These are phyloP conservation scores for Aphelinus certus DNA, from an alignment of 1,140 invertebrate genomes.

Conservation along the genomic window DNA sequence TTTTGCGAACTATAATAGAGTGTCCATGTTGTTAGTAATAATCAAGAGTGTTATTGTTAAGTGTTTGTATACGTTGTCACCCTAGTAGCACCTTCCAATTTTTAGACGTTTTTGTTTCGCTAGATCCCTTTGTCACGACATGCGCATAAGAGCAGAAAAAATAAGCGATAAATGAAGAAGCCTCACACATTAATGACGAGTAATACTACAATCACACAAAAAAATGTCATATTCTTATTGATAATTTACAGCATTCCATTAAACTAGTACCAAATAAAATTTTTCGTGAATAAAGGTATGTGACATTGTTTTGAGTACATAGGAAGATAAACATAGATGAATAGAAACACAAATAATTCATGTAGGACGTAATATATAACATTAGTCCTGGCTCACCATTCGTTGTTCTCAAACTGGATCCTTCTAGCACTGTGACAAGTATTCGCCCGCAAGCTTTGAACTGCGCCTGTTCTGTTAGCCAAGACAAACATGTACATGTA, in stretches of 20 bases:
- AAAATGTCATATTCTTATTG: not conserved
- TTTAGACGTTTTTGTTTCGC: constrained; percentile 13
- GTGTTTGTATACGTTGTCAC: constrained; percentile 25
- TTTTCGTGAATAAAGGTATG: not conserved
- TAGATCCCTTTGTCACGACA: constrained; percentile 24
- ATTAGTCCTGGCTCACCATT: constrained; percentile 55
- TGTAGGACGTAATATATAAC: not conserved
- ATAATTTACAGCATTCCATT: not conserved
- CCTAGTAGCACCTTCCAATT: not conserved
- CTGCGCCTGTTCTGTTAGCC: constrained; percentile 66
- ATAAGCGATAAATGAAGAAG: constrained; percentile 25
- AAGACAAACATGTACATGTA: constrained; percentile 45
- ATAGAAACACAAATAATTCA: not conserved
- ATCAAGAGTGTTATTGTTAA: not conserved
- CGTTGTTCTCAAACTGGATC: constrained; percentile 65
- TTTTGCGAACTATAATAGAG: constrained; percentile 65
- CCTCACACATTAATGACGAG: not conserved
- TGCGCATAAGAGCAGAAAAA: constrained; percentile 25
- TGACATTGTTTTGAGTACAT: not conserved
- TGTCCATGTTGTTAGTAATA: constrained; percentile 34
- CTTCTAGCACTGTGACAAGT: constrained; percentile 75
- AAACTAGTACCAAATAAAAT: not conserved
- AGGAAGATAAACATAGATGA: not conserved
- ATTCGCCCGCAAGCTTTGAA: constrained; percentile 73
- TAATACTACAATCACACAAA: not conserved